These are phyloP conservation scores for Axis porcinus DNA, from an alignment of 2,113 vertebrate genomes.

Conservation along the genomic window DNA sequence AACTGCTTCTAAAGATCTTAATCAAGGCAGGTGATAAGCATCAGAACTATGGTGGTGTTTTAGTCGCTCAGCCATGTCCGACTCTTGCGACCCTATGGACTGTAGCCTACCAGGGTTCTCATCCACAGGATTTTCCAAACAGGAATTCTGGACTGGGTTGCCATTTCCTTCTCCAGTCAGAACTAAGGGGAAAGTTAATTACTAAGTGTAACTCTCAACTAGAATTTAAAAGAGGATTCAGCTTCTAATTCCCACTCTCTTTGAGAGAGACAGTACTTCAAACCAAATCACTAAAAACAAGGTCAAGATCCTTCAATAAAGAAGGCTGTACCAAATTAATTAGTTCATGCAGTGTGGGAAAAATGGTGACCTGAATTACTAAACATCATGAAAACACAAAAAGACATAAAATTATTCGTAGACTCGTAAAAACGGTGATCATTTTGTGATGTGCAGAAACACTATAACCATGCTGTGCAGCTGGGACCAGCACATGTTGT, in stretches of 20 bases:
- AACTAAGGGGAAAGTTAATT: not conserved
- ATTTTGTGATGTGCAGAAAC: not conserved
- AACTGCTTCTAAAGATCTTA: not conserved
- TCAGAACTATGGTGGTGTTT: not conserved
- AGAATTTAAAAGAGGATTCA: not conserved
- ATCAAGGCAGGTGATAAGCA: not conserved
- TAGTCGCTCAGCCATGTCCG: accelerated
- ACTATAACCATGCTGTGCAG: not conserved
- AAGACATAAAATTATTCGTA: not conserved
- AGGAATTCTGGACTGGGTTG: not conserved
- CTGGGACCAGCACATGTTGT: not conserved
- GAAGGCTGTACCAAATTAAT: not conserved
- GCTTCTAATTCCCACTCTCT: not conserved
- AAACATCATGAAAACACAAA: not conserved
- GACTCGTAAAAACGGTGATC: not conserved
- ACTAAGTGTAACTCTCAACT: not conserved
- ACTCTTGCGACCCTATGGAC: not conserved
- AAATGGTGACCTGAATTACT: not conserved
- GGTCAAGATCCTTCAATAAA: not conserved
- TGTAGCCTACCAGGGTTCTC: not conserved
- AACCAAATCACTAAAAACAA: not conserved
- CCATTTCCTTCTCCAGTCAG: not conserved
- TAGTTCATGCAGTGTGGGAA: not conserved
- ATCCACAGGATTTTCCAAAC: not conserved
- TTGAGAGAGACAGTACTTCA: not conserved